phyloP scores from a whole-genome alignment of 2,888 invertebrate species.

The Tuberolachnus salignus region DNA sequence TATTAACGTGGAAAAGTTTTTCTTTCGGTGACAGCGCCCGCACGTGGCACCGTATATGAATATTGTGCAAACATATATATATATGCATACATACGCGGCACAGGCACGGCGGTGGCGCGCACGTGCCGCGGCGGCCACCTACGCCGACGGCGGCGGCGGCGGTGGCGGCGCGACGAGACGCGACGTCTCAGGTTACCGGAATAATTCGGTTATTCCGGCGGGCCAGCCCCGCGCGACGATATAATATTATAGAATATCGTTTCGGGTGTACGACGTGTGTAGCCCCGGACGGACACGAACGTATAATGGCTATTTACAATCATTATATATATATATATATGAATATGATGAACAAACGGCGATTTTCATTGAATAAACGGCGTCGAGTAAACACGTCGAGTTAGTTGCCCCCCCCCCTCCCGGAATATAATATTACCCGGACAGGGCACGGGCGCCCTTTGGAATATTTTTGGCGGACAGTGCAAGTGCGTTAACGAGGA shows the following conservation, averaged over 20 bases:
- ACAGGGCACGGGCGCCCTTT: too few species aligned
- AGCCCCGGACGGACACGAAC: too few species aligned
- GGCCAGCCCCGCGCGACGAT: too few species aligned
- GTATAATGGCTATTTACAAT: background rate
- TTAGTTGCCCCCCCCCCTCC: too few species aligned
- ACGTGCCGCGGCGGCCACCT: slow-evolving; percentile 27
- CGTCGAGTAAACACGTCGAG: too few species aligned
- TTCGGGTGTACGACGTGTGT: too few species aligned
- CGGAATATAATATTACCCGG: too few species aligned
- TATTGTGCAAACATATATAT: too few species aligned
- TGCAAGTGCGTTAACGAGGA: too few species aligned
- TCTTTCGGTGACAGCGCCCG: slow-evolving; percentile 44
- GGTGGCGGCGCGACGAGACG: background rate
- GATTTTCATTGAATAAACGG: slow-evolving; percentile 16
- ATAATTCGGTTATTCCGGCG: slow-evolving; percentile 40
- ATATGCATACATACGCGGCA: too few species aligned
- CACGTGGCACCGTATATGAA: slow-evolving; percentile 44
- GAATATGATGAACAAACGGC: background rate
- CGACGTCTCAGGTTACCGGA: slow-evolving; percentile 49
- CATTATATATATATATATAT: background rate
- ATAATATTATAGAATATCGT: slow-evolving; percentile 6
- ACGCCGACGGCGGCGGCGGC: background rate
- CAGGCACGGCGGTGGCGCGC: background rate
- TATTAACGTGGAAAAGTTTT: slow-evolving; percentile 56
- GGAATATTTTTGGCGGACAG: too few species aligned